These are phyloP conservation scores for Dasyornis broadbenti DNA, from an alignment of 2,113 vertebrate species.

Conservation along the genomic window DNA sequence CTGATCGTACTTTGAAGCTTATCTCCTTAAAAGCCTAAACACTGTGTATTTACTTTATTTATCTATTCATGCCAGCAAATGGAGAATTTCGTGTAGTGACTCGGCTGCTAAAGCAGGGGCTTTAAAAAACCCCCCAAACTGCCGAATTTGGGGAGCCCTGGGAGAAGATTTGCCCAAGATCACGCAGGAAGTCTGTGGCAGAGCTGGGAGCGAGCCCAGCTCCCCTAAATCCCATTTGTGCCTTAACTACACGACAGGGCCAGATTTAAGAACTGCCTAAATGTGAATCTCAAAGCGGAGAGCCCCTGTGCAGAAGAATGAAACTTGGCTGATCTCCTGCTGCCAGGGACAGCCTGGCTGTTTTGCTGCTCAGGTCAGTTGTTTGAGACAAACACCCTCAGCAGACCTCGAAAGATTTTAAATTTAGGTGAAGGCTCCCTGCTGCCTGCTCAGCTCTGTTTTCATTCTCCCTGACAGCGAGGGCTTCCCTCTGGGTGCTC, in stretches of 20 bases:
- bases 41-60: slow-evolving; percentile 10
- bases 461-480: neutral
- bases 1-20: neutral
- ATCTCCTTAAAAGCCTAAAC: slow-evolving; percentile 24
- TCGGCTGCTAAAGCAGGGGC: neutral
- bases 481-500: neutral
- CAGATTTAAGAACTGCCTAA: slow-evolving; percentile 44
- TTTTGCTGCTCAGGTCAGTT: neutral
- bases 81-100: neutral
- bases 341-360: neutral
- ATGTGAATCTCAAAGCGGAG: neutral
- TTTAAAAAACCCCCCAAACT: rapidly evolving
- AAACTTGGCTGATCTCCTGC: neutral
- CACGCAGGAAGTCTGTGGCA: neutral
- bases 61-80: neutral
- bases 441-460: neutral
- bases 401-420: neutral
- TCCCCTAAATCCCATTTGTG: slow-evolving; percentile 33
- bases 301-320: neutral
- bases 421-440: slow-evolving; percentile 25
- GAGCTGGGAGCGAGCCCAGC: slow-evolving; percentile 21
- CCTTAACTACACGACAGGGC: neutral
- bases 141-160: neutral
- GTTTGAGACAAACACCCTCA: neutral
- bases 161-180: neutral